Evolutionary conservation across 1,140 invertebrate genomes (phyloP).

Genomic region (Sitobion miscanthi): DNA sequence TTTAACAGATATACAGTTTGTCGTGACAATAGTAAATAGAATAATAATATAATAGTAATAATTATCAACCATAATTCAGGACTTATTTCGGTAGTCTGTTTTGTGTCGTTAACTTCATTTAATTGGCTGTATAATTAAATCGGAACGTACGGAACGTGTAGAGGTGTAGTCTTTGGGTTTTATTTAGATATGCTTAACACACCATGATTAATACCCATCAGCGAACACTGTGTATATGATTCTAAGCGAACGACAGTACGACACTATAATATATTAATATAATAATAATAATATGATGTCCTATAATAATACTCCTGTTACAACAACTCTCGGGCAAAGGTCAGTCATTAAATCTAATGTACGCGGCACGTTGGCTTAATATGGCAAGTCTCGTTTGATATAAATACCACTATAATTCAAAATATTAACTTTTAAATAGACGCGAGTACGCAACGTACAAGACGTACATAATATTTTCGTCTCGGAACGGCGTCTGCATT

Average conservation of each 20-base stretch:
- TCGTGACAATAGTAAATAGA: not conserved
- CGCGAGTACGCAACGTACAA: not conserved
- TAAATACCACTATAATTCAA: not conserved
- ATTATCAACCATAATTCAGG: not conserved
- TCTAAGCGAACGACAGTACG: not conserved
- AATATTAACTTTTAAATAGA: not conserved
- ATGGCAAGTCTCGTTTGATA: not conserved
- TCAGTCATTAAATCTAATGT: slow-evolving; percentile 8
- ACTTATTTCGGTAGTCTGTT: slow-evolving; percentile 10
- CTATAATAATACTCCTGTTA: not conserved
- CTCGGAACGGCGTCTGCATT: not conserved
- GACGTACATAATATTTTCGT: not conserved
- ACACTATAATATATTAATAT: not conserved
- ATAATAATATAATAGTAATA: slow-evolving; percentile 1
- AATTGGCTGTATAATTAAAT: slow-evolving; percentile 27
- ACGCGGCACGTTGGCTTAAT: not conserved
- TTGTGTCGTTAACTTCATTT: not conserved
- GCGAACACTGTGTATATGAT: not conserved
- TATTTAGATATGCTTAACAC: slow-evolving; percentile 20
- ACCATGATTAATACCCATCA: slow-evolving; percentile 10
- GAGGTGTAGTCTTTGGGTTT: not conserved
- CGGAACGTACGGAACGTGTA: not conserved
- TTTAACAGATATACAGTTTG: not conserved
- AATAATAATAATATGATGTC: not conserved
- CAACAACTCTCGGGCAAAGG: slow-evolving; percentile 18